A percentile compares a stretch with the other conserved stretches of the same genome.
Evolutionary conservation across 2,113 vertebrate genomes (phyloP).

Genomic region (Grammomys dolichurus): DNA sequence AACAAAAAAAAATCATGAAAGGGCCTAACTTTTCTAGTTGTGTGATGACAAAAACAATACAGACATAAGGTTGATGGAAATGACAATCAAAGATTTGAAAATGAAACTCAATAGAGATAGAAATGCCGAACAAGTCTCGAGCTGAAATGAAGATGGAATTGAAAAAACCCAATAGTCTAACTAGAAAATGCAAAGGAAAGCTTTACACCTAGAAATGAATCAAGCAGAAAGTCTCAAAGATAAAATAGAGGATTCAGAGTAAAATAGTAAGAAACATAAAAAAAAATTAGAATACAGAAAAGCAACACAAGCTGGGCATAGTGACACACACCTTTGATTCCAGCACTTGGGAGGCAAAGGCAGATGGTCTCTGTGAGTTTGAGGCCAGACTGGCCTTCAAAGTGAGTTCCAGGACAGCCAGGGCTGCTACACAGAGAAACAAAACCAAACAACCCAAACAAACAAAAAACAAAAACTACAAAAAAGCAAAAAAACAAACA

Average conservation of each 20-base stretch:
- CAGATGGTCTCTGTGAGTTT: too few species aligned
- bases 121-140: neutral
- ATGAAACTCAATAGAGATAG: neutral
- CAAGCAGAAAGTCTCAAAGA: neutral
- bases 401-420: too few species aligned
- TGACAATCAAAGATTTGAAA: neutral
- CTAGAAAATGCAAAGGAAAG: neutral
- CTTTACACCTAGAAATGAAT: neutral
- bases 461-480: too few species aligned
- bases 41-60: neutral
- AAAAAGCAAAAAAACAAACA: too few species aligned
- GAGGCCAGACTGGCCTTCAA: too few species aligned
- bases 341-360: too few species aligned
- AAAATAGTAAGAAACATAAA: neutral
- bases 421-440: too few species aligned
- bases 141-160: neutral
- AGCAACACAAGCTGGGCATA: neutral
- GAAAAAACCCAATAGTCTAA: neutral
- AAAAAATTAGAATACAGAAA: neutral
- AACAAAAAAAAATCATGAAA: too few species aligned
- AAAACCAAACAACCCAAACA: too few species aligned
- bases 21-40: too few species aligned
- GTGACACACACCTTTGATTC: too few species aligned
- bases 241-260: neutral
- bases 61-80: neutral